These are phyloP conservation scores for Calliphora vicina DNA, from an alignment of 1,140 invertebrate species.

Conservation along the genomic window DNA sequence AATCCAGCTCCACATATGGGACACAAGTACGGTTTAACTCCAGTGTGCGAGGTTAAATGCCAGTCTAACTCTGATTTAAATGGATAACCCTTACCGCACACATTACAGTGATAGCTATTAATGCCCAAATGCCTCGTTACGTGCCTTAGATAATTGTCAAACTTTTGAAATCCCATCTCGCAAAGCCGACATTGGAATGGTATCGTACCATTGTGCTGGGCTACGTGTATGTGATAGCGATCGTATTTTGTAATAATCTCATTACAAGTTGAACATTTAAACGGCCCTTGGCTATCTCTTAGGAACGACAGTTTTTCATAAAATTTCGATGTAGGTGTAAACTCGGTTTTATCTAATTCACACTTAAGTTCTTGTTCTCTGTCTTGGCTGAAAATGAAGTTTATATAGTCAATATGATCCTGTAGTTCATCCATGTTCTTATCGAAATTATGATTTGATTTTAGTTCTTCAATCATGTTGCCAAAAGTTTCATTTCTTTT, in stretches of 20 bases:
- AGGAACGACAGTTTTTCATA: neutral
- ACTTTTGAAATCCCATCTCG: conserved; percentile 22
- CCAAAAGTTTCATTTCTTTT: neutral
- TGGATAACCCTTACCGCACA: conserved; percentile 26
- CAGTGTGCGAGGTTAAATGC: conserved; percentile 32
- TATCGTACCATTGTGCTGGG: conserved; percentile 41
- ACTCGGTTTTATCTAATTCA: conserved; percentile 6
- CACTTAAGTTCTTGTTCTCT: conserved; percentile 15
- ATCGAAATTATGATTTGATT: neutral
- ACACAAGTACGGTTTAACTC: conserved; percentile 35
- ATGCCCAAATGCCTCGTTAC: conserved; percentile 19
- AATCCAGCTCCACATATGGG: conserved; percentile 33
- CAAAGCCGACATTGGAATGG: conserved; percentile 42
- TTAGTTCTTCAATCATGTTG: neutral
- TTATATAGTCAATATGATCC: neutral
- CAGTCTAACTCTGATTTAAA: conserved; percentile 19
- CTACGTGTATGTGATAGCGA: conserved; percentile 19
- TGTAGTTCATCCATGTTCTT: conserved; percentile 4
- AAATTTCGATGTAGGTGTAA: conserved; percentile 3
- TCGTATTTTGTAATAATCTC: conserved; percentile 19
- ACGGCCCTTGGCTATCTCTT: conserved; percentile 6
- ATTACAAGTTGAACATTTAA: conserved; percentile 17
- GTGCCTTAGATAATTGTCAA: conserved; percentile 33
- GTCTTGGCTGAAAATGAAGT: neutral
- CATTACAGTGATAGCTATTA: conserved; percentile 28